These are phyloP conservation scores for Lasius platythorax DNA, from an alignment of 2,888 invertebrate genomes.

Conservation along the genomic window DNA sequence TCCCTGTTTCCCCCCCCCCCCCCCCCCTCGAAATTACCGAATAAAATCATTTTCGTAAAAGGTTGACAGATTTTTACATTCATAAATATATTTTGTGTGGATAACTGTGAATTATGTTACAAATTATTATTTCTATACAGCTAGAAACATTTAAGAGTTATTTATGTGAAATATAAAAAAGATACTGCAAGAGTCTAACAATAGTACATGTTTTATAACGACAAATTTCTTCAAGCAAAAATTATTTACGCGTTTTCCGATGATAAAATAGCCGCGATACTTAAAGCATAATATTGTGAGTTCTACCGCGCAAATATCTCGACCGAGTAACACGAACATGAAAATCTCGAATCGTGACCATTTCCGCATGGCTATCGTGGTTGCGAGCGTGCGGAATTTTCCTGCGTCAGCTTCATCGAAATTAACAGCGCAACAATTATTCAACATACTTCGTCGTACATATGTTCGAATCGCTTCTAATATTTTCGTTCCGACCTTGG, in stretches of 20 bases:
- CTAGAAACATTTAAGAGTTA: too few relatives aligned
- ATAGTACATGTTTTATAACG: not conserved
- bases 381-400: conserved; percentile 56
- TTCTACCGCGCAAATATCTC: conserved; percentile 13
- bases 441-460: not conserved
- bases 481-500: conserved; percentile 2
- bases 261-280: not conserved
- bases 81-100: too few relatives aligned
- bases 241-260: not conserved
- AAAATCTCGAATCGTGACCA: conserved; percentile 61
- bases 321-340: conserved; percentile 47
- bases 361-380: conserved; percentile 62
- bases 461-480: not conserved
- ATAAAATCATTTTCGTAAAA: too few relatives aligned
- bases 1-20: too few relatives aligned
- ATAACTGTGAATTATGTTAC: too few relatives aligned
- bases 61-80: too few relatives aligned
- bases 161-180: not conserved
- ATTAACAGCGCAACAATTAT: conserved; percentile 36
- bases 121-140: too few relatives aligned
- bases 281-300: not conserved
- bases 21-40: too few relatives aligned
- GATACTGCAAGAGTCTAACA: not conserved
- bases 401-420: conserved; percentile 37
- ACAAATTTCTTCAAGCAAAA: not conserved